phyloP scores from a whole-genome alignment of 2,113 vertebrate species.

The Bombycilla garrulus region DNA sequence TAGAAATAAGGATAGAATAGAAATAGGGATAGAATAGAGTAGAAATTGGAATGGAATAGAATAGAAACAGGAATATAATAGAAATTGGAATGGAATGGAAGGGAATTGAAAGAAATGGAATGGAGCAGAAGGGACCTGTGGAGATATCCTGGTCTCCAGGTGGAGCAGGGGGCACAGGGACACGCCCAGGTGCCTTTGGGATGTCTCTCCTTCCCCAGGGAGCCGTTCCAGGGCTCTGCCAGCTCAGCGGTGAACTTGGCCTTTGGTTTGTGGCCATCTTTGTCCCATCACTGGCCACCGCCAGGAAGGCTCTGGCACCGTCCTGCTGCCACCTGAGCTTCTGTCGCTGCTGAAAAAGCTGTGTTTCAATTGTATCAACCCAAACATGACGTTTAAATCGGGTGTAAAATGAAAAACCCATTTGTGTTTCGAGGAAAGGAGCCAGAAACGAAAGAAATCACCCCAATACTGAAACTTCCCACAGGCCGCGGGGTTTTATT shows the following conservation, averaged over 20 bases:
- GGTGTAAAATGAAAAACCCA: not conserved
- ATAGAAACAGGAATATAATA: no score
- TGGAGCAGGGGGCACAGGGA: not conserved
- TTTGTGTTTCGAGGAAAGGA: not conserved
- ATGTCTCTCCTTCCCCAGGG: not conserved
- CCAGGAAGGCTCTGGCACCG: not conserved
- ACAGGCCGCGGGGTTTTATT: not conserved
- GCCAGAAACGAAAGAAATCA: not conserved
- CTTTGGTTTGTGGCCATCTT: not conserved
- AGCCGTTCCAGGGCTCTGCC: not conserved
- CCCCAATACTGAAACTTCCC: no score
- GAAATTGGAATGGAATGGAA: no score
- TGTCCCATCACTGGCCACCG: not conserved
- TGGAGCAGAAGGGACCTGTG: not conserved
- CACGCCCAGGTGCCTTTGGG: rapidly evolving
- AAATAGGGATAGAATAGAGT: no score
- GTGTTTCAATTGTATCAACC: rapidly evolving
- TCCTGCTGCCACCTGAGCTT: not conserved
- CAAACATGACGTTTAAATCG: rapidly evolving
- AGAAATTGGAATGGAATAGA: no score
- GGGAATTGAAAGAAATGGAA: no score
- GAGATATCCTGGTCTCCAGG: not conserved
- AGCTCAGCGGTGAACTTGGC: not conserved
- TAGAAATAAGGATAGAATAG: no score
- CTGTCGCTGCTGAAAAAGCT: not conserved